Evolutionary conservation across 2,888 invertebrate species (phyloP).

Genomic region (Andrena minutula): DNA sequence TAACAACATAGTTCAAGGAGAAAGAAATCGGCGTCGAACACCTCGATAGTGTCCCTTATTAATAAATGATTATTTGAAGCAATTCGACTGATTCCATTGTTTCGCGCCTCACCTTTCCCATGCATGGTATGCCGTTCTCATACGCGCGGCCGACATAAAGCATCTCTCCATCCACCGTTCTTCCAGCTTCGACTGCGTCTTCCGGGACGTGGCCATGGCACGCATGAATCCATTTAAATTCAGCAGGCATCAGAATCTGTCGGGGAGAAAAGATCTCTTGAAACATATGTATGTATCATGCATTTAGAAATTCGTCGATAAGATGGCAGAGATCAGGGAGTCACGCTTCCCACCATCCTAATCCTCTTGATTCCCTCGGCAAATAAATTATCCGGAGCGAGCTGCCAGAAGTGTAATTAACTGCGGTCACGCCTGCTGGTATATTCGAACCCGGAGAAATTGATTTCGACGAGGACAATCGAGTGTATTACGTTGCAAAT

Average conservation of each 20-base stretch:
- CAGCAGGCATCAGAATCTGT: slow-evolving; percentile 76
- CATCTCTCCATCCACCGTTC: slow-evolving; percentile 80
- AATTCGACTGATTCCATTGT: not conserved
- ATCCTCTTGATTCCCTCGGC: slow-evolving; percentile 21
- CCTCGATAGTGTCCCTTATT: too few relatives aligned
- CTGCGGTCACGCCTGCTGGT: slow-evolving; percentile 17
- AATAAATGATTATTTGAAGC: not conserved
- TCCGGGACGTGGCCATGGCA: slow-evolving; percentile 78
- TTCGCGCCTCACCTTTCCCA: slow-evolving; percentile 81
- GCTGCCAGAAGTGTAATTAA: slow-evolving; percentile 38
- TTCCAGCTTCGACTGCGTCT: slow-evolving; percentile 82
- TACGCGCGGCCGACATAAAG: slow-evolving; percentile 83
- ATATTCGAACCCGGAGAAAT: slow-evolving; percentile 47
- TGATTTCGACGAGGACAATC: slow-evolving; percentile 47
- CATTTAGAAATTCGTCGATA: not conserved
- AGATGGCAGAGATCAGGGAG: slow-evolving; percentile 9
- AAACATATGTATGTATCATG: not conserved
- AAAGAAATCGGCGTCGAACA: too few relatives aligned
- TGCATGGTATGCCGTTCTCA: slow-evolving; percentile 75
- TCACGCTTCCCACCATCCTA: slow-evolving; percentile 17
- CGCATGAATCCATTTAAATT: slow-evolving; percentile 75
- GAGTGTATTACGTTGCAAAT: slow-evolving; percentile 46
- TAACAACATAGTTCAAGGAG: too few relatives aligned
- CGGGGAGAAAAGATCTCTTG: not conserved
- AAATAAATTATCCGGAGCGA: slow-evolving; percentile 52